Evolutionary conservation across 2,888 invertebrate species (phyloP), one percentile per base, ranked within the genome.

Genomic region (Geotrupes spiniger): DNA sequence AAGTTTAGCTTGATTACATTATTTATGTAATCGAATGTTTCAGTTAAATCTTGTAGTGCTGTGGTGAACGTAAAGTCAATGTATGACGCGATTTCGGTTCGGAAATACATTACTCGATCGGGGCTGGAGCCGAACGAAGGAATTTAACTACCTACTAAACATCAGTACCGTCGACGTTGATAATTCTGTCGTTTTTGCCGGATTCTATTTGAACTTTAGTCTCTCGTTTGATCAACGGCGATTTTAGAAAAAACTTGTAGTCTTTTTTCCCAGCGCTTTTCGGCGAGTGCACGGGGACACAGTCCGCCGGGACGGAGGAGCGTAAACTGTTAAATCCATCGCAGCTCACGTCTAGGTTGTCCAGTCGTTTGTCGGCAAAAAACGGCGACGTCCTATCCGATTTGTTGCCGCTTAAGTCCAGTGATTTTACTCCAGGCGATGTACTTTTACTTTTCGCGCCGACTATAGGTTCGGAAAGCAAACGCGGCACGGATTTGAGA

Each of bases 391-490:
- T 60, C 3, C 54, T 47, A 14, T 59, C 57, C 8, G 54, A 53
- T 50, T 56, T 59, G 10, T 50, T 51, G 8, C 42, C 36, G 31
- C 42, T 52, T 41, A 48, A 50, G 39, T 57, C 58, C 8, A 59
- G 54, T 4, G 63, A 61, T 50, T 64, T 67, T 16, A 60, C 57
- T 9, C 60, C 58, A 4, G 63, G 61, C 4, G 63, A 59, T 3
- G 62, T 58, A 17, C 53, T 58, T 21, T 56, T 59, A 6, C 46
- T 37, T 47, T 62, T 63, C 15, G 61, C 57, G 53, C 63, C 56
- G 51, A 57, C 58, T 12, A 55, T 54, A 2, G 73, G 72, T 55
- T 74, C 75, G 1, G 74, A 74, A 4, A 73, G 54, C 5, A 74
- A 54, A 46, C 73, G 56, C 4, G 69, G 68, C 5, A 74, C 72